Percentiles rank a stretch among this genome's conserved stretches.
These are phyloP conservation scores for Sclerodermus sp. DNA, from an alignment of 2,888 invertebrate genomes.

Conservation along the genomic window DNA sequence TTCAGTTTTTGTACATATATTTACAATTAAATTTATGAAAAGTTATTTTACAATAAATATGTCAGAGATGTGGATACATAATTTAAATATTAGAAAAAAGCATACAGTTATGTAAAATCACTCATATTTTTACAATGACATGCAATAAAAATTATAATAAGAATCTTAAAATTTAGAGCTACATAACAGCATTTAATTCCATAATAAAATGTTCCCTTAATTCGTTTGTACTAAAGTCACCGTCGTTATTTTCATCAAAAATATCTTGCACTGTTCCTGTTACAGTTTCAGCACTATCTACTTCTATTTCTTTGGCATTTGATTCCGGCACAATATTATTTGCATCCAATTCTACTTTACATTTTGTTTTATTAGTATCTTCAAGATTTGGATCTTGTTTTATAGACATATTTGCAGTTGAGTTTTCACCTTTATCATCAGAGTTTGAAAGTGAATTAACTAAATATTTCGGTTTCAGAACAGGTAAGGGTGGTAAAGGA, in stretches of 20 bases:
- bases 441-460: constrained; percentile 14
- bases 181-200: constrained; percentile 30
- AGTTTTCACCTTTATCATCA: constrained; percentile 10
- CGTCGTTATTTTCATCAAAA: constrained; percentile 48
- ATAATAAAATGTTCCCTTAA: constrained; percentile 39
- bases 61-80: background rate
- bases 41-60: constrained; percentile 25
- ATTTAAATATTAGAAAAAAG: constrained; percentile 2
- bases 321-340: constrained; percentile 8
- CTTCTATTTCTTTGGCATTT: constrained; percentile 6
- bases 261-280: constrained; percentile 52
- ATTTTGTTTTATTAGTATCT: background rate
- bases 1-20: constrained; percentile 25
- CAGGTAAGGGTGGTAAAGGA: constrained; percentile 38
- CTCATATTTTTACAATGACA: background rate
- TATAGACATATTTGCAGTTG: background rate
- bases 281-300: constrained; percentile 28
- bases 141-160: constrained; percentile 1
- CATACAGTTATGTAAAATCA: background rate
- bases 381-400: constrained; percentile 7
- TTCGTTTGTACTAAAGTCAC: constrained; percentile 38
- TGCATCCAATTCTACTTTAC: constrained; percentile 5
- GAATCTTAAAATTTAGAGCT: constrained; percentile 18
- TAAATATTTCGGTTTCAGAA: constrained; percentile 22
- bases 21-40: constrained; percentile 20